Percentiles rank a stretch among this genome's conserved stretches.
Evolutionary conservation across 2,888 invertebrate species (phyloP).

Genomic region (Lochmaea capreae): DNA sequence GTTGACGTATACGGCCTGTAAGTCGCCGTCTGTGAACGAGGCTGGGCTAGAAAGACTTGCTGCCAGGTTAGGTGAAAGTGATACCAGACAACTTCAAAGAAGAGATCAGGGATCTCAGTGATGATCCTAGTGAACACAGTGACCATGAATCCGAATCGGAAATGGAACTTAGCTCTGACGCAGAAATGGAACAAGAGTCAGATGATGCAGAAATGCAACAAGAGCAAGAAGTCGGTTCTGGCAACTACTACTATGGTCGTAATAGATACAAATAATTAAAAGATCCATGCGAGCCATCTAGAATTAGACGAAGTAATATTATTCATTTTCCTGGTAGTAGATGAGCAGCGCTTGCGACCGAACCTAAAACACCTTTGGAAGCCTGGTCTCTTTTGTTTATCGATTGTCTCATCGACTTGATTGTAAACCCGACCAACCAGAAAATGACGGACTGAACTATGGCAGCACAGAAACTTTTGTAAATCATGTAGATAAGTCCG

Average conservation of each 20-base stretch:
- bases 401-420: too few relatives aligned
- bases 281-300: slow-evolving; percentile 23
- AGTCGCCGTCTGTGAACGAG: too few relatives aligned
- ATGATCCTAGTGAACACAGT: slow-evolving; percentile 8
- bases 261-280: slow-evolving; percentile 36
- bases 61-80: too few relatives aligned
- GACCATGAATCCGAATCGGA: slow-evolving; percentile 18
- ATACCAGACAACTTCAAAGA: not conserved
- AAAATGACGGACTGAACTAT: slow-evolving; percentile 6
- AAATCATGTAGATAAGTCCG: not conserved
- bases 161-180: slow-evolving; percentile 2
- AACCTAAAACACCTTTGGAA: too few relatives aligned
- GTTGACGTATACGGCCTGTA: too few relatives aligned
- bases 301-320: not conserved
- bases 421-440: slow-evolving; percentile 31
- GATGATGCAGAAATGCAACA: slow-evolving; percentile 18
- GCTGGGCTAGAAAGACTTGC: too few relatives aligned
- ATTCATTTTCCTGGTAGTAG: too few relatives aligned
- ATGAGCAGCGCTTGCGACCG: too few relatives aligned
- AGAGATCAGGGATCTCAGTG: not conserved
- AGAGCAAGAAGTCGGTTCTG: slow-evolving; percentile 18
- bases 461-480: slow-evolving; percentile 11
- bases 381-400: too few relatives aligned
- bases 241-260: slow-evolving; percentile 31
- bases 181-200: not conserved